Evolutionary conservation across 1,140 invertebrate genomes (phyloP), one percentile per base, ranked within the genome.

Genomic region (Listronotus oregonensis): DNA sequence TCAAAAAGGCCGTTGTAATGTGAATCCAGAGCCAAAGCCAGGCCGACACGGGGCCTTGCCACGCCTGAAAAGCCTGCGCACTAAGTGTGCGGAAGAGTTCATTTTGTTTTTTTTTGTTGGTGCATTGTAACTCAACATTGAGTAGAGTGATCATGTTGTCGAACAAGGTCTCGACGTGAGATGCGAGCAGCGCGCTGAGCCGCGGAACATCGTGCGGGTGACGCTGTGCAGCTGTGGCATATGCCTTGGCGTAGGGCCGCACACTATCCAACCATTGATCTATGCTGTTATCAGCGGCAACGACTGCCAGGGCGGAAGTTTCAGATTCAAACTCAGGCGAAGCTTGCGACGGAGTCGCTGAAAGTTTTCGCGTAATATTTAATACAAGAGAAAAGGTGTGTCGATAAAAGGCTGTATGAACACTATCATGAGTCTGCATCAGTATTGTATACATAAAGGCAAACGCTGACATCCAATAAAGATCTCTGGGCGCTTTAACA

Each of bases 311-410:
- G 37, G 37, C 37, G 37, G 37, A 39, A 39, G 37, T 39, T 39
- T 39, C 37, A 39, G 37, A 39, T 39, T 39, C 37, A 39, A 39
- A 39, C 37, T 39, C 37, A 39, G 37, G 37, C 37, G 37, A 39
- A 39, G 37, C 37, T 39, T 39, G 37, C 37, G 37, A 39, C 37
- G 37, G 37, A 39, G 37, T 39, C 37, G 37, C 37, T 39, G 37
- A 39, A 39, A 39, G 37, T 39, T 39, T 39, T 39, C 37, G 37
- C 37, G 37, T 39, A 39, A 39, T 39, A 39, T 39, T 39, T 39
- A 46, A 46, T 46, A 46, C 43, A 17, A 46, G 43, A 11, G 43
- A 46, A 46, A 46, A 46, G 10, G 43, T 46, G 43, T 46, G 10
- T 11, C 43, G 43, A 46, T 46, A 46, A 46, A 46, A 46, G 10